phyloP scores from a whole-genome alignment of 2,113 vertebrate species.

The Callipepla squamata region DNA sequence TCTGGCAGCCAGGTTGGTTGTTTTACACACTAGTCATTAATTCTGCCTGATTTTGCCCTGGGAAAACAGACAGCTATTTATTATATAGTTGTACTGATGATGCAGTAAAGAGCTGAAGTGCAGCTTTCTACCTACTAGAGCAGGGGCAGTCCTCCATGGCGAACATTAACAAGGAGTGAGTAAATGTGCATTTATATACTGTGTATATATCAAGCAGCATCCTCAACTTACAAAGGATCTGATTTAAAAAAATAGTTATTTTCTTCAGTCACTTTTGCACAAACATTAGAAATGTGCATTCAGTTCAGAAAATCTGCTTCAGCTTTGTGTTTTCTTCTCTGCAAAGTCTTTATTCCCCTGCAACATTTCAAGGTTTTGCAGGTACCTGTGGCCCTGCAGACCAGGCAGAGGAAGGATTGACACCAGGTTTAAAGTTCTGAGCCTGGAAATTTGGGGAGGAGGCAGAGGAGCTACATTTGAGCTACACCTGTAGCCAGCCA shows the following conservation, averaged over 20 bases:
- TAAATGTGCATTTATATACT: background rate
- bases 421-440: background rate
- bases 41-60: background rate
- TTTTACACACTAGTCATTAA: background rate
- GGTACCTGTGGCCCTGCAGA: background rate
- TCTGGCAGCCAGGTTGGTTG: background rate
- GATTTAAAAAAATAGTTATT: background rate
- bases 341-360: background rate
- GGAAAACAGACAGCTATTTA: background rate
- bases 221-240: rapidly evolving
- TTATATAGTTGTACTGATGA: background rate
- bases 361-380: background rate
- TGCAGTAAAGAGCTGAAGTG: background rate
- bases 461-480: background rate
- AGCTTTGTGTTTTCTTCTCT: background rate
- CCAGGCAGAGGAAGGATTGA: background rate
- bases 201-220: background rate
- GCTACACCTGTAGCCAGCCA: background rate
- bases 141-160: background rate
- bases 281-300: background rate
- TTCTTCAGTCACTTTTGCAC: background rate
- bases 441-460: background rate
- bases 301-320: conserved; percentile 1
- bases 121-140: background rate
- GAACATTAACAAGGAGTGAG: background rate